Evolutionary conservation across 2,888 invertebrate genomes (phyloP), one percentile per base, ranked within the genome.

Genomic region (Tuberolachnus salignus): DNA sequence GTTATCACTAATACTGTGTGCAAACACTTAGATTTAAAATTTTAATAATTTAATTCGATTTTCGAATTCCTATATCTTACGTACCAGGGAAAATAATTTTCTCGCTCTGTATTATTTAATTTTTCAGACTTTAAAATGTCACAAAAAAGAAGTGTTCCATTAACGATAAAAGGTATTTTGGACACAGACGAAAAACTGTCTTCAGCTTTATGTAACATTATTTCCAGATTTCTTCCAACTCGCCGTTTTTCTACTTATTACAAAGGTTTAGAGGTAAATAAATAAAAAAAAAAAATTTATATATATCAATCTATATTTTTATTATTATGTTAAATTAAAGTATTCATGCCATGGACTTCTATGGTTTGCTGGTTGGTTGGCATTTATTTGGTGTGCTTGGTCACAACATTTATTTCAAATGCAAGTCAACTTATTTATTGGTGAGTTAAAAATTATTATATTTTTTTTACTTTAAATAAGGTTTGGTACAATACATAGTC

Each of bases 261-360:
- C 84, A 87, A 86, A 83, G 80, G 85, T 13, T 83, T 89, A n/a
- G 89, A 90, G 86, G 87, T 87, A 84, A 82, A 80, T 23, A 55
- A 8, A 11, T 21, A 42, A 72, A 73, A 16, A 51, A 26, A 75
- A 14, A 51, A 51, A 10, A 0, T 69, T 14, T 16, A n/a, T 19
- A 1, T 11, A 26, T 11, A 13, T 53, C 1, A 67, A 21, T 13
- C 10, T 14, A 19, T 53, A 21, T 42, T 42, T 13, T 42, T 34
- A 14, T 14, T 1, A 23, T 63, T 2, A 46, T 61, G 3, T 49
- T 26, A 3, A 82, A 82, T 86, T 86, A 72, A 84, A 93, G 92
- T 88, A 93, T 82, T 93, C 94, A 9, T 95, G 96, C 84, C 94
- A 97, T 87, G 96, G 96, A 11, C 88, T 96, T 69, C 90, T 92